These are phyloP conservation scores for Spodoptera picta DNA, from an alignment of 2,888 invertebrate genomes.

Conservation along the genomic window DNA sequence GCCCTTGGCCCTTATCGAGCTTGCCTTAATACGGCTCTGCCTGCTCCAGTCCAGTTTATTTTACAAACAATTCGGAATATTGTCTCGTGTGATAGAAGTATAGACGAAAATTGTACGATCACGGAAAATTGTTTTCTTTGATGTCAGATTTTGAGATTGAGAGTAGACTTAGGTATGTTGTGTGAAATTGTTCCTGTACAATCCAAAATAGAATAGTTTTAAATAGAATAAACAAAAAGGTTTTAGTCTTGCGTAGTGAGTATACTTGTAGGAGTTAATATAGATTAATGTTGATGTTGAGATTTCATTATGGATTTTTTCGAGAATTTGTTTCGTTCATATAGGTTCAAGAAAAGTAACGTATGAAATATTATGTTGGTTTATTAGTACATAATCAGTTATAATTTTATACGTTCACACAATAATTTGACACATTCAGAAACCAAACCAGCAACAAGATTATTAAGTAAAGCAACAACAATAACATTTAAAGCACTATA, in stretches of 20 bases:
- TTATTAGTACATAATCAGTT: too few relatives aligned
- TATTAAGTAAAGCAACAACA: constrained; percentile 21
- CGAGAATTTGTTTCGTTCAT: constrained; percentile 13
- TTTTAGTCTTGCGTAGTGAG: too few relatives aligned
- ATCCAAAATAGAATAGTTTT: too few relatives aligned
- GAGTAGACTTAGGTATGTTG: neutral
- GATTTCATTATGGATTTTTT: too few relatives aligned
- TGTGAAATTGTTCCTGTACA: neutral
- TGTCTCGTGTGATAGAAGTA: constrained; percentile 31
- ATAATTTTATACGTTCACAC: too few relatives aligned
- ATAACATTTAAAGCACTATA: constrained; percentile 50
- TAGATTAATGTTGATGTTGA: too few relatives aligned
- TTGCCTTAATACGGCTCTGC: constrained; percentile 6
- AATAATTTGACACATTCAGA: too few relatives aligned
- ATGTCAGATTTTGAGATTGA: constrained; percentile 9
- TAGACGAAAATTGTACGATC: constrained; percentile 28
- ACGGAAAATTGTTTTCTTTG: constrained; percentile 30
- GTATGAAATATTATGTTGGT: too few relatives aligned
- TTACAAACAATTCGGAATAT: constrained; percentile 32
- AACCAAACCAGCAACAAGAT: neutral
- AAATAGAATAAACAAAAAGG: too few relatives aligned
- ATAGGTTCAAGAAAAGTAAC: neutral
- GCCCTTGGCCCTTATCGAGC: too few relatives aligned
- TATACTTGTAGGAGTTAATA: too few relatives aligned
- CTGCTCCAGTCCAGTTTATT: constrained; percentile 18